phyloP scores from a whole-genome alignment of 2,888 invertebrate species.

The Mellilla xanthometata region DNA sequence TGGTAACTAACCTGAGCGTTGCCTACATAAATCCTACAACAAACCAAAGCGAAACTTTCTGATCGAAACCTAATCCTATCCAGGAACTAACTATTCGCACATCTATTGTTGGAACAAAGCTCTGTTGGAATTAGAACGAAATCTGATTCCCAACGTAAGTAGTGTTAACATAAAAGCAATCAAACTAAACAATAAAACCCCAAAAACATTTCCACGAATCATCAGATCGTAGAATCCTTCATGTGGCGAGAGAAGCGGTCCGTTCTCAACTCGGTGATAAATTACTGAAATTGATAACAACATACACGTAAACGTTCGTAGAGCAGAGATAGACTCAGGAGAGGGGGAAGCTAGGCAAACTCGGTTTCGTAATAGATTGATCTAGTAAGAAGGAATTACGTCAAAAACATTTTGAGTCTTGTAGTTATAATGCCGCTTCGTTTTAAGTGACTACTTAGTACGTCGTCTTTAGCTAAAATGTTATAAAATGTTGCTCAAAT shows the following conservation, averaged over 20 bases:
- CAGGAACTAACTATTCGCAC: neutral
- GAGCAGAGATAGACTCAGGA: neutral
- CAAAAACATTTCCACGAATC: slow-evolving; percentile 36
- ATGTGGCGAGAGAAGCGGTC: slow-evolving; percentile 67
- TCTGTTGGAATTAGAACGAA: neutral
- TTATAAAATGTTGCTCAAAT: too few relatives aligned
- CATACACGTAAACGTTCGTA: slow-evolving; percentile 26
- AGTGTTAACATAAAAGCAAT: slow-evolving; percentile 18
- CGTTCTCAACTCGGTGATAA: slow-evolving; percentile 70
- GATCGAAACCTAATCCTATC: neutral
- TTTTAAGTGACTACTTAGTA: too few relatives aligned
- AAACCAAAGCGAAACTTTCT: too few relatives aligned
- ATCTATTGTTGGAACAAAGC: neutral
- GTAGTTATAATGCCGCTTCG: too few relatives aligned
- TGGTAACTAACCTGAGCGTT: too few relatives aligned
- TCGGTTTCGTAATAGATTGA: too few relatives aligned
- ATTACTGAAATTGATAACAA: slow-evolving; percentile 82
- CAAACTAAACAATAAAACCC: slow-evolving; percentile 28
- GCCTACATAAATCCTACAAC: too few relatives aligned
- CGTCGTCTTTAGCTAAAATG: too few relatives aligned
- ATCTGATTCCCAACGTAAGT: slow-evolving; percentile 2
- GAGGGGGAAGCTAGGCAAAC: too few relatives aligned
- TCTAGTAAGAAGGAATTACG: too few relatives aligned
- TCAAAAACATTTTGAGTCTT: too few relatives aligned
- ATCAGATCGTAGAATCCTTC: slow-evolving; percentile 47